Conservation (phyloP, 2,888 invertebrate genomes). For the Drosophila rellima region DNA sequence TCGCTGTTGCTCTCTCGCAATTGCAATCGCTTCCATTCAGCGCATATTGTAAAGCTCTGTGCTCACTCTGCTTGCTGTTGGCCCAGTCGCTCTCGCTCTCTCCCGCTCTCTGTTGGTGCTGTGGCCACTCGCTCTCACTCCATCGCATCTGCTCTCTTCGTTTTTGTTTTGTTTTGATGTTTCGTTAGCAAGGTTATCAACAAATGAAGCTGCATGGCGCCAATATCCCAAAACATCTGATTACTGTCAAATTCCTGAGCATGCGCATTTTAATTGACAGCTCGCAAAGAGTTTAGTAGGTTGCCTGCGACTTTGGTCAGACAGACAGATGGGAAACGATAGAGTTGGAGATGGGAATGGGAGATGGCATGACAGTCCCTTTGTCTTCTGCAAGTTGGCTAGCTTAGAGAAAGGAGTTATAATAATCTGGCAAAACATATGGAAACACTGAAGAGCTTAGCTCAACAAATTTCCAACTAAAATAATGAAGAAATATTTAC, state of each 20-base stretch:
- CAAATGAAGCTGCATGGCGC: constrained; percentile 67
- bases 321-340: constrained; percentile 1
- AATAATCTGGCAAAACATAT: constrained; percentile 1
- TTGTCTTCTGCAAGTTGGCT: background rate
- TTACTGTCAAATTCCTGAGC: constrained; percentile 69
- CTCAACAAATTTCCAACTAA: background rate
- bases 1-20: constrained; percentile 20
- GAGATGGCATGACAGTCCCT: background rate
- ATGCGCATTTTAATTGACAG: constrained; percentile 61
- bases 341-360: constrained; percentile 3
- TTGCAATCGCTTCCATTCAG: constrained; percentile 68
- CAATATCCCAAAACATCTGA: constrained; percentile 77
- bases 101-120: constrained; percentile 23
- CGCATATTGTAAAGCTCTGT: constrained; percentile 46
- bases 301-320: constrained; percentile 12
- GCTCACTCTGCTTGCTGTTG: constrained; percentile 34
- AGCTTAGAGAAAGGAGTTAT: background rate
- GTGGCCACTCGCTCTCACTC: constrained; percentile 3
- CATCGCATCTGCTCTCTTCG: constrained; percentile 36
- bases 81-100: constrained; percentile 39
- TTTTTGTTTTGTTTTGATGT: constrained; percentile 75
- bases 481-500: background rate
- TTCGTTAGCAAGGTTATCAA: constrained; percentile 74
- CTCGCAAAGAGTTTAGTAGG: constrained; percentile 23
- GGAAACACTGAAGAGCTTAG: constrained; percentile 1